Base-by-base conservation (phyloP, 2,113 vertebrate genomes). In the Clarias gariepinus region DNA sequence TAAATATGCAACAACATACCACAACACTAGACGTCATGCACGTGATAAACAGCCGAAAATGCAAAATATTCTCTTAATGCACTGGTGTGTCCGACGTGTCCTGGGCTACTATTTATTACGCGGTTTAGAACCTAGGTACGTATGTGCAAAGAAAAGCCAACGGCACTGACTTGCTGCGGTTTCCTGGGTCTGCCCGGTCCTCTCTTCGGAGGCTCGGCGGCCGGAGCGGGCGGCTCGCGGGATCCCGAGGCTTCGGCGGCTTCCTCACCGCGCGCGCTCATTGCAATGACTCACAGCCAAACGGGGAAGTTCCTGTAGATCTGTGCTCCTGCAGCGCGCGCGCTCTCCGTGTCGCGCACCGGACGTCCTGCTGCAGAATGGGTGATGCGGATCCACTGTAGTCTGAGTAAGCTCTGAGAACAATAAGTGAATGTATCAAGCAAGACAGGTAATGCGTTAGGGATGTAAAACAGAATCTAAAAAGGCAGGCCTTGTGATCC, bases 151-250 rank as follows among this genome's bases (percentile, higher is more conserved):
- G 60, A 66, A 64, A 69, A 52, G 81, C 41, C 64, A 10, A 55
- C 33, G n/a, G 68, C 82, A 97, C 97, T 97, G 94, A 98, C 97
- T 96, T 97, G 96, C 81, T 93, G 96, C 90, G 96, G 96, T 92
- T 98, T 98, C 95, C 96, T 96, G 92, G 97, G 97, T 96, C 97
- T 97, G 91, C 97, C 97, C 92, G 97, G 96, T 94, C 96, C 96
- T 93, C 97, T 94, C 96, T 97, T 98, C 94, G 94, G 96, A 77
- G 96, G 95, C 94, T 95, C 95, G 87, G 96, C 90, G 86, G 96
- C 91, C 91, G 96, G 91, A 88, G 96, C 96, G 93, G 96, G 93
- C 94, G 97, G 96, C 95, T 96, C 97, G 94, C 94, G 96, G 91
- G 95, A 95, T 90, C 96, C 95, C 88, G 96, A 96, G 92, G 96